Evolutionary conservation across 2,797 vertebrate genomes (phyloP).

Genomic region (Melanotaenia trifasciata): DNA sequence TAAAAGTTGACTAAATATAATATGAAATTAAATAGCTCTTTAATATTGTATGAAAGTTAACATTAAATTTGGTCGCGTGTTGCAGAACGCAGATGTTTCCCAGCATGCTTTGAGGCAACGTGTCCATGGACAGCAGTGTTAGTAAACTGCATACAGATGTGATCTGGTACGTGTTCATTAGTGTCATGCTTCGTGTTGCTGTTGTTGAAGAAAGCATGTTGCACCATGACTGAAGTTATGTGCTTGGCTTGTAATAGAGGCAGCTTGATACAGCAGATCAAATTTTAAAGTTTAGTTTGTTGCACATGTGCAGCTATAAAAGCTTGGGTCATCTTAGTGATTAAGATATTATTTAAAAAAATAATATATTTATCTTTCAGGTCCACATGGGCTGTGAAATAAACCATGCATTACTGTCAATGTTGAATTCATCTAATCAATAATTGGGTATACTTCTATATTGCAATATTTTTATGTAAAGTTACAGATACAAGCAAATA

Average conservation of each 20-base stretch:
- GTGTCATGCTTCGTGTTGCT: neutral
- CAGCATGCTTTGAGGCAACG: neutral
- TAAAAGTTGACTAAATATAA: neutral
- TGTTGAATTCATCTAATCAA: neutral
- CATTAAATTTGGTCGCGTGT: neutral
- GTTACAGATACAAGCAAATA: neutral
- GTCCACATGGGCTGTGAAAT: neutral
- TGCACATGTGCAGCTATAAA: neutral
- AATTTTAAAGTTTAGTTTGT: neutral
- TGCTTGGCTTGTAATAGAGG: neutral
- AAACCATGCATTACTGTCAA: neutral
- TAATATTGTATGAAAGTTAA: neutral
- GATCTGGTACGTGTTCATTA: neutral
- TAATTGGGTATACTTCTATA: neutral
- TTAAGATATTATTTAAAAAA: neutral
- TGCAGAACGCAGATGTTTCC: neutral
- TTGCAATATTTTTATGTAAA: neutral
- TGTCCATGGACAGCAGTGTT: neutral
- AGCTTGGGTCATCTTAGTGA: neutral
- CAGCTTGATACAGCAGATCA: neutral
- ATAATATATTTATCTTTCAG: neutral
- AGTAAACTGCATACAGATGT: neutral
- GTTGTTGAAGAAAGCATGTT: neutral
- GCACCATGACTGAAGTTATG: slow-evolving; percentile 2
- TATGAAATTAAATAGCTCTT: neutral